These are phyloP conservation scores for Amazona guildingii DNA, from an alignment of 2,113 vertebrate genomes.

Conservation along the genomic window DNA sequence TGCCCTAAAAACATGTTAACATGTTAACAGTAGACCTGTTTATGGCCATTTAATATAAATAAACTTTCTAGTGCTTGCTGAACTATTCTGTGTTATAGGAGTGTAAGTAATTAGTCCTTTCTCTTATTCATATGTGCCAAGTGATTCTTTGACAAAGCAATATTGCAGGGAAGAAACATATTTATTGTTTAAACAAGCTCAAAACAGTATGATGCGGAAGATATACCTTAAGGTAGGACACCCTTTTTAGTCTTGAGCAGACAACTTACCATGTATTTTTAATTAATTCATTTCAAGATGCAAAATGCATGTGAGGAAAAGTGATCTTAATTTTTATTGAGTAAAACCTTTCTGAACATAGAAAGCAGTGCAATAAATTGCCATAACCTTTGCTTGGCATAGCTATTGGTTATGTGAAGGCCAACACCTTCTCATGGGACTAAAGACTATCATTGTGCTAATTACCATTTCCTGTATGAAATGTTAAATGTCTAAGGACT, in stretches of 20 bases:
- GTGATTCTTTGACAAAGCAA: neutral
- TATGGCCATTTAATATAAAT: neutral
- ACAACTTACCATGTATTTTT: neutral
- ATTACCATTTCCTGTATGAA: constrained; percentile 66
- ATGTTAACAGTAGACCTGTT: neutral
- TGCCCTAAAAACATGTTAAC: neutral
- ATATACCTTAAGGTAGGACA: neutral
- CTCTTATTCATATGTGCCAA: neutral
- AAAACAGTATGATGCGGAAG: neutral
- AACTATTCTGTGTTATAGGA: neutral
- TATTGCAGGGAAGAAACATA: neutral
- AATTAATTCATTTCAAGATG: constrained; percentile 61
- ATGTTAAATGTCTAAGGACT: constrained; percentile 66
- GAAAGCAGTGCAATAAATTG: constrained; percentile 66
- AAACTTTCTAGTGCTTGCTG: neutral
- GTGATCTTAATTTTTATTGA: constrained; percentile 53
- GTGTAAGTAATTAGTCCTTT: neutral
- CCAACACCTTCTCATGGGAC: constrained; percentile 47
- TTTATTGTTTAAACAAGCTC: neutral
- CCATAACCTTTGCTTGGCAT: constrained; percentile 55
- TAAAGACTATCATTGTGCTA: constrained; percentile 55
- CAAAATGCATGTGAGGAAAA: constrained; percentile 41
- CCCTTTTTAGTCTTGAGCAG: constrained; percentile 35
- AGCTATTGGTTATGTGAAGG: constrained; percentile 27
- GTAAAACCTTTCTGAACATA: constrained; percentile 29